Percentiles rank a stretch among this genome's conserved stretches.
These are phyloP conservation scores for Falco rusticolus DNA, from an alignment of 2,797 vertebrate species.

Conservation along the genomic window DNA sequence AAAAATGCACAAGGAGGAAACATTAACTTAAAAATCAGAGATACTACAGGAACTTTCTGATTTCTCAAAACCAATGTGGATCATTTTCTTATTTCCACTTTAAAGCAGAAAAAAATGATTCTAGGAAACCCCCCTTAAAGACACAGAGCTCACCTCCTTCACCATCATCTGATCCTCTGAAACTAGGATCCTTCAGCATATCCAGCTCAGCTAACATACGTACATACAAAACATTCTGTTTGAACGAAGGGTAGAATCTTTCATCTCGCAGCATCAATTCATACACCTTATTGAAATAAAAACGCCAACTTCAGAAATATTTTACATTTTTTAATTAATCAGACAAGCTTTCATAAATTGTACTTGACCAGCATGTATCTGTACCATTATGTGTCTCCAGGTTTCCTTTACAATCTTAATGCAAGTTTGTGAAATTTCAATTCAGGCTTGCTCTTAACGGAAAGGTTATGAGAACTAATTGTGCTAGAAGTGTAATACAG, in stretches of 20 bases:
- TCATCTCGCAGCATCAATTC: slow-evolving; percentile 96
- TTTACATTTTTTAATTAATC: not conserved
- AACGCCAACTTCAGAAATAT: not conserved
- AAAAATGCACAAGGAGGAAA: not conserved
- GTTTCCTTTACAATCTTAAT: not conserved
- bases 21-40: not conserved
- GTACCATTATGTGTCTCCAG: not conserved
- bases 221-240: slow-evolving; percentile 92
- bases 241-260: slow-evolving; percentile 95
- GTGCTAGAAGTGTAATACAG: not conserved
- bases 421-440: not conserved
- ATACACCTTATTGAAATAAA: slow-evolving; percentile 85
- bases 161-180: slow-evolving; percentile 94
- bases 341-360: not conserved
- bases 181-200: slow-evolving; percentile 99
- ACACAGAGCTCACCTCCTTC: slow-evolving; percentile 83
- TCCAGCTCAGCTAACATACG: slow-evolving; percentile 97
- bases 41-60: not conserved
- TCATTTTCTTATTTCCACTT: not conserved
- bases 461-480: not conserved
- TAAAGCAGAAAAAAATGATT: not conserved
- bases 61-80: not conserved
- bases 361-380: not conserved
- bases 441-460: not conserved
- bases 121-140: not conserved